Percentiles rank a stretch among this genome's conserved stretches.
Conservation (phyloP, 2,888 invertebrate species). For the Electrophaes corylata region DNA sequence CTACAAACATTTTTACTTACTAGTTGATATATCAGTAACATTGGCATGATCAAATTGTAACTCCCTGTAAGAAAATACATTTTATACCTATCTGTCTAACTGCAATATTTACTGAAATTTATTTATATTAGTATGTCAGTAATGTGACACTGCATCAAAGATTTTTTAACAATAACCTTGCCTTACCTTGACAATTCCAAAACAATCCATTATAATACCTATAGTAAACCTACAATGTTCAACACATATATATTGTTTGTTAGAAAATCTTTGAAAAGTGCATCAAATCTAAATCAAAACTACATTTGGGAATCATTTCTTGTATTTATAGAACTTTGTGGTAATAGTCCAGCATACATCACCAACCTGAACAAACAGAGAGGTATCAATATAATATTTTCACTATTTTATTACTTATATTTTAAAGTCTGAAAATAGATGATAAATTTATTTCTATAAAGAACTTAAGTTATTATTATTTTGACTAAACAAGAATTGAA, state of each 20-base stretch:
- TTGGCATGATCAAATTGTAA: neutral
- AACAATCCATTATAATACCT: neutral
- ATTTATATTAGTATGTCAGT: constrained; percentile 13
- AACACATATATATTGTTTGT: constrained; percentile 1
- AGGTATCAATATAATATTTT: constrained; percentile 82
- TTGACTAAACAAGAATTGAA: constrained; percentile 34
- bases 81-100: neutral
- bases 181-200: neutral
- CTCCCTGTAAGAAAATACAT: neutral
- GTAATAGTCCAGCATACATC: constrained; percentile 85
- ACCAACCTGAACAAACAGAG: constrained; percentile 83
- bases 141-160: constrained; percentile 49
- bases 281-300: constrained; percentile 65
- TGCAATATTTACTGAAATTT: neutral
- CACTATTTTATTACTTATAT: constrained; percentile 62
- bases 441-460: constrained; percentile 40
- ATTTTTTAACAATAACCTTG: constrained; percentile 42
- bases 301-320: constrained; percentile 85
- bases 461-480: constrained; percentile 41
- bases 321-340: constrained; percentile 86
- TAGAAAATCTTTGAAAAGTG: constrained; percentile 65
- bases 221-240: too few relatives aligned
- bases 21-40: neutral
- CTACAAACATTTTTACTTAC: neutral
- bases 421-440: constrained; percentile 47